These are phyloP conservation scores for Homarus gammarus DNA, from an alignment of 2,888 invertebrate species.

Conservation along the genomic window DNA sequence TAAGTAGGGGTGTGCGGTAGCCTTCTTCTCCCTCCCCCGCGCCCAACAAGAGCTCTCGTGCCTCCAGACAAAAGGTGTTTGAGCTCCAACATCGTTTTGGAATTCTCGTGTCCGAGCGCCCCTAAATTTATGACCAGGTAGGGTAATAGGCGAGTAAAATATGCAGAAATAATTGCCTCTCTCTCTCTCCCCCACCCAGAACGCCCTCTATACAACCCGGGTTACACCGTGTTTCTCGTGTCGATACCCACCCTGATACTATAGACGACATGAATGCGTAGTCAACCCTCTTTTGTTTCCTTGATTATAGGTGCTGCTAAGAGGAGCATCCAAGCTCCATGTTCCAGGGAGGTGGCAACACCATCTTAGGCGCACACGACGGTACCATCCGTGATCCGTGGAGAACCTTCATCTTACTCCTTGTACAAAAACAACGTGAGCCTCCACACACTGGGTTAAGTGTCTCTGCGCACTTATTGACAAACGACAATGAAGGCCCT, in stretches of 20 bases:
- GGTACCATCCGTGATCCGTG: too few relatives aligned
- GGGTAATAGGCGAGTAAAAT: slow-evolving; percentile 60
- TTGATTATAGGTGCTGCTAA: slow-evolving; percentile 42
- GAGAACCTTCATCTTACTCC: too few relatives aligned
- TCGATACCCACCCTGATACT: slow-evolving; percentile 18
- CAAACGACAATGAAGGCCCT: too few relatives aligned
- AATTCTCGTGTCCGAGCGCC: slow-evolving; percentile 38
- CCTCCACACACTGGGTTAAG: too few relatives aligned
- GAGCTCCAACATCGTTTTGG: slow-evolving; percentile 47
- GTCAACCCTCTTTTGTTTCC: slow-evolving; percentile 47
- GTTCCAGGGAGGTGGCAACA: background rate
- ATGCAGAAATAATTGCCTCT: slow-evolving; percentile 59
- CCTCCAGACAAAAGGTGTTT: slow-evolving; percentile 49
- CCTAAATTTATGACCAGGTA: slow-evolving; percentile 54
- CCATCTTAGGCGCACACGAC: too few relatives aligned
- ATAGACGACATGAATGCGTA: slow-evolving; percentile 38
- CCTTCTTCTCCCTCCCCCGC: background rate
- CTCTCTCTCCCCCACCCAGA: slow-evolving; percentile 21
- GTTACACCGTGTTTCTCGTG: slow-evolving; percentile 5
- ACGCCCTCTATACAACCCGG: background rate
- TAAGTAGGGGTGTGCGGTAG: background rate
- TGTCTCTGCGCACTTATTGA: too few relatives aligned
- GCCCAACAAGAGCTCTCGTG: slow-evolving; percentile 44
- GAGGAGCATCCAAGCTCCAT: slow-evolving; percentile 18
- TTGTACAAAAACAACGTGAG: too few relatives aligned